These are phyloP conservation scores for Kryptopterus vitreolus DNA, from an alignment of 2,797 vertebrate species.

Conservation along the genomic window DNA sequence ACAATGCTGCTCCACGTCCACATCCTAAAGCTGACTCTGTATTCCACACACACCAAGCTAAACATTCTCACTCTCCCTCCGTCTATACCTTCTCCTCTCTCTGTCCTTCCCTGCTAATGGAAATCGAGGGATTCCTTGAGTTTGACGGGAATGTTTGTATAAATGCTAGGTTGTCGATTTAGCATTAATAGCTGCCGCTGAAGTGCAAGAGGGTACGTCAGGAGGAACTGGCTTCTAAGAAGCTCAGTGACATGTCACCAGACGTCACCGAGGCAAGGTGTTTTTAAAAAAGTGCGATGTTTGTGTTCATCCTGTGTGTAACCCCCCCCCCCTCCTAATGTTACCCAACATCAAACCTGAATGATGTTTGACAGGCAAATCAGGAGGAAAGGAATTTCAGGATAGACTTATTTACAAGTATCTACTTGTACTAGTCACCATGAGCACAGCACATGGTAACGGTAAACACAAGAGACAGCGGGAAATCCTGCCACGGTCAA, in stretches of 20 bases:
- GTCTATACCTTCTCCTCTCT: conserved; percentile 1
- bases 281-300: not conserved
- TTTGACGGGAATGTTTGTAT: not conserved
- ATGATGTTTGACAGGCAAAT: conserved; percentile 61
- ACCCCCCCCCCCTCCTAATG: too few species aligned
- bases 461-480: not conserved
- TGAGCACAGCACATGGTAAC: conserved; percentile 1
- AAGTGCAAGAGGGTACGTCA: not conserved
- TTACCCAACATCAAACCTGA: not conserved
- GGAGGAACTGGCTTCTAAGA: not conserved
- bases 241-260: not conserved
- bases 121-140: not conserved
- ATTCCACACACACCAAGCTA: conserved; percentile 32
- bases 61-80: conserved; percentile 34
- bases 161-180: not conserved
- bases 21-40: conserved; percentile 57
- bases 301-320: not conserved
- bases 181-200: not conserved
- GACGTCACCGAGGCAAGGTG: not conserved
- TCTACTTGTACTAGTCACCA: conserved; percentile 44
- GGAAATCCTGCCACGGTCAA: not conserved
- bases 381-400: conserved; percentile 69
- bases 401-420: conserved; percentile 71
- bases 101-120: not conserved
- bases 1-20: conserved; percentile 49